Conservation (phyloP, 2,797 vertebrate genomes). For the Cheirogaleus major region DNA sequence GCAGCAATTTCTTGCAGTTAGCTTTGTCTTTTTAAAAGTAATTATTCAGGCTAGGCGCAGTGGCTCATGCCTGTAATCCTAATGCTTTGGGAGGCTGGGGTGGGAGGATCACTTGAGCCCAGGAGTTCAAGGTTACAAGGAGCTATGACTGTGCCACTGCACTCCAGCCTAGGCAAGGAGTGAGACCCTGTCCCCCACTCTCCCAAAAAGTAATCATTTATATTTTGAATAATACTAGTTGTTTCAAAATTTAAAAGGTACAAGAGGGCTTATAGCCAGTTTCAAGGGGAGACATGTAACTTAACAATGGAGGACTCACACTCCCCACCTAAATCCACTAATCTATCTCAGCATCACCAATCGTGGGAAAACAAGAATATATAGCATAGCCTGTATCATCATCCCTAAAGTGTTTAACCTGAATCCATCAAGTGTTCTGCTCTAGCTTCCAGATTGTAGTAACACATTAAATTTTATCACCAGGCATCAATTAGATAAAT, state of each 20-base stretch:
- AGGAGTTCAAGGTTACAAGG: too few relatives aligned
- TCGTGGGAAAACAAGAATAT: not conserved
- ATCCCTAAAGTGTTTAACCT: not conserved
- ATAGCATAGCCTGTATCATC: not conserved
- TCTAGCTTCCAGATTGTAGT: not conserved
- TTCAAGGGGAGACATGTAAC: constrained; percentile 6
- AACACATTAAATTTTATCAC: not conserved
- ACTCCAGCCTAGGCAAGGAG: too few relatives aligned
- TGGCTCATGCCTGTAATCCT: too few relatives aligned
- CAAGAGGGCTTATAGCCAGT: not conserved
- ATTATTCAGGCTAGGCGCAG: too few relatives aligned
- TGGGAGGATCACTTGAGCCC: too few relatives aligned
- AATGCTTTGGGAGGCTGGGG: too few relatives aligned
- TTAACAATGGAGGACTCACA: not conserved
- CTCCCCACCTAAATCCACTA: not conserved
- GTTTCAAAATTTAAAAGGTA: constrained; percentile 7
- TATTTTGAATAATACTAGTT: not conserved
- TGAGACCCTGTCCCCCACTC: too few relatives aligned
- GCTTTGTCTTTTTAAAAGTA: too few relatives aligned
- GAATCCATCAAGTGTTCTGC: not conserved
- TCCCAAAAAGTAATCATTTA: not conserved
- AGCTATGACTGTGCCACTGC: too few relatives aligned
- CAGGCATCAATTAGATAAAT: not conserved
- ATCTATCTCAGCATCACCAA: not conserved
- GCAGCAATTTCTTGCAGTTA: not conserved